Evolutionary conservation across 2,113 vertebrate species (phyloP).

Genomic region (Tauraco erythrolophus): DNA sequence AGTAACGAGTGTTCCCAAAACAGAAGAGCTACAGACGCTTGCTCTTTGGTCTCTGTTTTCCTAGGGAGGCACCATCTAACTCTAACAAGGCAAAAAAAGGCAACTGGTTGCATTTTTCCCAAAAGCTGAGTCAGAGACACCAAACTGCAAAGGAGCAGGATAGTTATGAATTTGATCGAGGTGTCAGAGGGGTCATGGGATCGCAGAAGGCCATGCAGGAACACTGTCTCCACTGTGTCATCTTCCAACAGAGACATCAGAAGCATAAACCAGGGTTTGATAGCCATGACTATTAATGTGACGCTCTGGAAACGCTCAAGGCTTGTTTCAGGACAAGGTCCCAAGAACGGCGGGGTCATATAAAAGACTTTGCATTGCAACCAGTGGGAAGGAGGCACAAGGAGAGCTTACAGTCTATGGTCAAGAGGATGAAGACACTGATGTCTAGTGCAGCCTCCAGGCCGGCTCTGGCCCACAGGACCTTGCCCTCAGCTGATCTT

Average conservation of each 20-base stretch:
- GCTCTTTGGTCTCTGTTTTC: neutral
- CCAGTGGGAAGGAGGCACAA: neutral
- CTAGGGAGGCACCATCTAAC: no score
- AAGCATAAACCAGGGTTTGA: no score
- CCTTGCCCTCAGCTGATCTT: neutral
- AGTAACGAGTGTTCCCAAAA: neutral
- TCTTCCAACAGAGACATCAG: neutral
- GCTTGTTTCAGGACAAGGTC: neutral
- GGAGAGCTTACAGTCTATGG: neutral
- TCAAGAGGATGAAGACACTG: neutral
- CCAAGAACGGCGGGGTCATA: rapidly evolving
- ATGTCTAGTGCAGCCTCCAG: neutral
- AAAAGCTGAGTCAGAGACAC: neutral
- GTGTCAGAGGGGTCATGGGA: neutral
- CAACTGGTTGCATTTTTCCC: neutral
- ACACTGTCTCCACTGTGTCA: neutral
- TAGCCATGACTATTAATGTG: neutral
- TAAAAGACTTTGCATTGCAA: neutral
- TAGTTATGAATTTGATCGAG: neutral
- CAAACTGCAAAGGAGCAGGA: neutral
- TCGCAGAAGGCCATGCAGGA: neutral
- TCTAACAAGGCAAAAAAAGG: neutral
- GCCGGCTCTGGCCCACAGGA: neutral
- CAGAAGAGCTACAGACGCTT: neutral
- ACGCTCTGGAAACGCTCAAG: neutral